phyloP scores from a whole-genome alignment of 2,797 vertebrate genomes.

The Pipistrellus nathusii region DNA sequence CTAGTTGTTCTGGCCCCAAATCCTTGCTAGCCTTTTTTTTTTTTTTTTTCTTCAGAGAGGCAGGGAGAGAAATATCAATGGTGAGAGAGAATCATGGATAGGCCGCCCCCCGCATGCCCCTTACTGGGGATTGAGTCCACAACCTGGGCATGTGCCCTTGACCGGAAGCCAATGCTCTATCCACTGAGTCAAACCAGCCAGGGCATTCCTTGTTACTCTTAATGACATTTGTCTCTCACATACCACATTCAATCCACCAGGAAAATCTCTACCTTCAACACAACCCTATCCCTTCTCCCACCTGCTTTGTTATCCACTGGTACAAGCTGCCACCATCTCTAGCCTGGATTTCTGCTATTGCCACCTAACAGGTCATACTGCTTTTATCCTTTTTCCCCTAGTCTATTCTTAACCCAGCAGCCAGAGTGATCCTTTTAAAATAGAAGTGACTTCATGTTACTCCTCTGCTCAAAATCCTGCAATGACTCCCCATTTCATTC shows the following conservation, averaged over 20 bases:
- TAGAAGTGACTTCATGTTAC: conserved; percentile 24
- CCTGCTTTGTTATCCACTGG: neutral
- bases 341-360: neutral
- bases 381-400: neutral
- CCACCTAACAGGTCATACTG: neutral
- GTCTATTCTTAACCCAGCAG: conserved; percentile 31
- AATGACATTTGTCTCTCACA: neutral
- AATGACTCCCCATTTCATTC: neutral
- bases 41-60: too few relatives aligned
- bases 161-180: too few relatives aligned
- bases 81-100: too few relatives aligned
- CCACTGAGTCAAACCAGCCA: too few relatives aligned
- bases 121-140: too few relatives aligned
- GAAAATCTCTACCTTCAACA: neutral
- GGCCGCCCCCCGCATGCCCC: too few relatives aligned
- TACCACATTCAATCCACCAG: neutral
- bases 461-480: neutral
- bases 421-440: conserved; percentile 54
- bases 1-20: neutral
- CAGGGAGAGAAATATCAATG: too few relatives aligned
- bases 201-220: neutral
- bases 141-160: too few relatives aligned
- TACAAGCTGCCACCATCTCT: neutral
- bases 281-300: neutral
- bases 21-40: neutral